These are phyloP conservation scores for Holacanthella duospinosa DNA, from an alignment of 2,888 invertebrate genomes.

Conservation along the genomic window DNA sequence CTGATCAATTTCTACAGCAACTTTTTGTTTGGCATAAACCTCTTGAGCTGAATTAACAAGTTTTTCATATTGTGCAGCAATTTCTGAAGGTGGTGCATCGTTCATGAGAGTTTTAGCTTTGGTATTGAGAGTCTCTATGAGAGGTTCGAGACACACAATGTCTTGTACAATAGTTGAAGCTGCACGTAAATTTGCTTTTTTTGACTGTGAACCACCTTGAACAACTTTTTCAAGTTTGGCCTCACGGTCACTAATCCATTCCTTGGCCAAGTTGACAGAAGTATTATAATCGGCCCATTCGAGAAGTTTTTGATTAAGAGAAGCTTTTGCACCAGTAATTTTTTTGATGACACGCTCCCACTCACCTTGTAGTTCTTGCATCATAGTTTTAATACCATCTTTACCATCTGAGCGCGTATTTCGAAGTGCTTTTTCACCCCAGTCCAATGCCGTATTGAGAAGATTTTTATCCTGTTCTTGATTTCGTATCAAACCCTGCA, in stretches of 20 bases:
- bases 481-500: conserved; percentile 63
- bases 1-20: conserved; percentile 72
- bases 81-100: conserved; percentile 81
- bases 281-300: conserved; percentile 96
- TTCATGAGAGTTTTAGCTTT: conserved; percentile 87
- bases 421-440: conserved; percentile 77
- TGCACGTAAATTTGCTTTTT: conserved; percentile 73
- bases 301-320: conserved; percentile 74
- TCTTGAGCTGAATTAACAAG: conserved; percentile 83
- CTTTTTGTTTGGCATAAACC: conserved; percentile 75
- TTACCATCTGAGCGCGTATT: conserved; percentile 81
- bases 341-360: conserved; percentile 87
- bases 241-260: conserved; percentile 90
- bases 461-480: conserved; percentile 79
- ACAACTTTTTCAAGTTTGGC: conserved; percentile 78
- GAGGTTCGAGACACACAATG: conserved; percentile 90
- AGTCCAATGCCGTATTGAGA: conserved; percentile 74
- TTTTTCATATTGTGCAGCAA: conserved; percentile 79
- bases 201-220: conserved; percentile 53
- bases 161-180: conserved; percentile 92
- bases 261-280: conserved; percentile 78
- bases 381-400: conserved; percentile 71
- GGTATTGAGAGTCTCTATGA: conserved; percentile 88
- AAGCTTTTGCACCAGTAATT: conserved; percentile 81
- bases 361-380: conserved; percentile 80